Conservation (phyloP, 2,113 vertebrate genomes). For the Lichenostomus cassidix region DNA sequence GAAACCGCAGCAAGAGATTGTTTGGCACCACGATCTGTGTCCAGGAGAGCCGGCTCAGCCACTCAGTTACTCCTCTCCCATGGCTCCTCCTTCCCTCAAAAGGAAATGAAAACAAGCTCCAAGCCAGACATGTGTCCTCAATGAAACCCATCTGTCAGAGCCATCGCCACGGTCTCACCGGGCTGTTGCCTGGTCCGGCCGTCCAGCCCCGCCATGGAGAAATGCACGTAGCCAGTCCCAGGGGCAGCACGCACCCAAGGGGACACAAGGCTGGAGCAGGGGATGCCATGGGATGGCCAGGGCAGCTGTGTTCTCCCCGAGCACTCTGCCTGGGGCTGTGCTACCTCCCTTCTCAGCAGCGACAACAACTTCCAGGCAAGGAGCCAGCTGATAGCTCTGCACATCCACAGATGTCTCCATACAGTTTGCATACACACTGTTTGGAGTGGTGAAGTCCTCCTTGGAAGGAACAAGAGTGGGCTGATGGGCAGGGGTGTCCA, state of each 20-base stretch:
- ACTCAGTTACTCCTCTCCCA: not conserved
- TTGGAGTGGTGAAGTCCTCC: not conserved
- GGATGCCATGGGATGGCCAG: accelerated
- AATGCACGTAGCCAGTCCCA: not conserved
- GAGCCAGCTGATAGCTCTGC: conserved; percentile 6
- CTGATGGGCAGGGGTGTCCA: not conserved
- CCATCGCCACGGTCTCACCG: accelerated
- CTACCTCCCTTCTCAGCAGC: not conserved
- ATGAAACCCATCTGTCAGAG: conserved; percentile 38
- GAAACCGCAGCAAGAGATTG: not conserved
- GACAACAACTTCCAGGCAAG: not conserved
- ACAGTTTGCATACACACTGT: not conserved
- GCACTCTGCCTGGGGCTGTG: not conserved
- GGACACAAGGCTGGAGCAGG: not conserved
- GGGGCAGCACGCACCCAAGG: not conserved
- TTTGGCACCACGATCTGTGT: not conserved
- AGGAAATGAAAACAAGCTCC: conserved; percentile 31
- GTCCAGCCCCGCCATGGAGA: not conserved
- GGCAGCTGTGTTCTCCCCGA: not conserved
- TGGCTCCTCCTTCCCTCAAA: conserved; percentile 39
- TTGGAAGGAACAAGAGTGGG: not conserved
- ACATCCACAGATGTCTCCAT: not conserved
- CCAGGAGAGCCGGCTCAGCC: not conserved
- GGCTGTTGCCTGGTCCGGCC: not conserved
- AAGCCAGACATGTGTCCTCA: conserved; percentile 36